Base-by-base conservation (phyloP, 2,888 invertebrate genomes). In the Drosophila mulleri region DNA sequence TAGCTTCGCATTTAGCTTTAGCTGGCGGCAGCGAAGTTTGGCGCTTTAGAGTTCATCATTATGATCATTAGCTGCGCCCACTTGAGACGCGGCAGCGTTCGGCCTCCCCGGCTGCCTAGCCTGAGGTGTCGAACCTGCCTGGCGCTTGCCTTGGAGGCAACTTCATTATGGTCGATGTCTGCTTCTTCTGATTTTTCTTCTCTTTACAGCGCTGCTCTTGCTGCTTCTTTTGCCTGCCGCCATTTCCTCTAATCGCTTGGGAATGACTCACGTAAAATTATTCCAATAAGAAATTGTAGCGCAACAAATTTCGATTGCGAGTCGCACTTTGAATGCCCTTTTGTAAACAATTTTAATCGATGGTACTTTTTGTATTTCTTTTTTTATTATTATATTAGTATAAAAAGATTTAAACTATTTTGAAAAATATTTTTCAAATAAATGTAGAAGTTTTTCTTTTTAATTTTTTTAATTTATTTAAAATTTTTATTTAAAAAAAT, bases 221-320 rank as follows among this genome's bases (percentile, higher is more conserved):
- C 32, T 56, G 47, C 52, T 61, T 58, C 47, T 61, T 58, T 59
- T 57, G 37, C 56, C 59, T 50, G 70, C 59, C 32, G 52, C 65
- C 71, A 71, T 71, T 82, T 70, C 62, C 72, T 69, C 72, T 68
- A 71, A 81, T 71, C 66, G 72, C 62, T 70, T 68, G 82, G 77
- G 76, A 82, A 83, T 86, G 86, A 88, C 80, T 83, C 81, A 88
- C 67, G 73, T 42, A 80, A 86, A 86, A 86, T 80, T 70, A 71
- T 71, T 81, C 69, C 45, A 45, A 76, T 79, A 48, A 37, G 52
- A 72, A 87, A 72, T 69, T 78, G 69, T 73, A 72, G 67, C 64
- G 69, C 41, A 64, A 35, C 26, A 60, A 68, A 44, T 35, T 5
- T 32, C 6, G 29, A 14, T n/a, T 39, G 47, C 32, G 26, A 20